Base-by-base conservation (phyloP, 2,888 invertebrate genomes). In the Blera fallax region DNA sequence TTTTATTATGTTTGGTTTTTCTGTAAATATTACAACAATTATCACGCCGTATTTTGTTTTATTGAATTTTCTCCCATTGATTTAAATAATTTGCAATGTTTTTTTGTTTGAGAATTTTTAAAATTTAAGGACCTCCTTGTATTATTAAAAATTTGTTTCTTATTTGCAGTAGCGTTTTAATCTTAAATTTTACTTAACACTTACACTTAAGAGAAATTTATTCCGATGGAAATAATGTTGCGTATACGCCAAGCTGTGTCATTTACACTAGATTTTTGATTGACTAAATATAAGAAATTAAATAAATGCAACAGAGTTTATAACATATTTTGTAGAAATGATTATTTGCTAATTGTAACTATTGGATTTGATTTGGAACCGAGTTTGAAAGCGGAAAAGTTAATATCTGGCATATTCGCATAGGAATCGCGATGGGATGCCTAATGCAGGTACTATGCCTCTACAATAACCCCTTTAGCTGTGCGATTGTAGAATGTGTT, bases 21-120 rank as follows among this genome's bases (percentile, higher is more conserved):
- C 40, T 81, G 72, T 81, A 81, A 72, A 85, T 85, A 67, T 81
- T 81, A 87, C 87, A 87, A 82, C 82, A 87, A 82, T 78, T 87
- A 82, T 87, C 87, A 82, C 87, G 82, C 64, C 72, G 50, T 64
- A 76, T 24, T 73, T 76, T 72, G n/a, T 70, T 76, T 76, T 81
- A 65, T 77, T 76, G 58, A 74, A 56, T 76, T 58, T 76, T 76
- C 37, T 52, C 56, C 74, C 52, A 56, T 83, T 24, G 24, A 56
- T 45, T 16, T 32, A 65, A 69, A 69, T 62, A 52, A 43, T 52
- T 64, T 16, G 3, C 3, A 29, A 43, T 32, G 14, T 27, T 27
- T 10, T 45, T 40, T 62, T 7, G 21, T 37, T 29, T 54, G 3
- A 6, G 14, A 16, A 40, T 27, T 50, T 21, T 52, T 58, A n/a